Evolutionary conservation across 2,888 invertebrate genomes (phyloP), one percentile per base, ranked within the genome.

Genomic region (Xanthorhoe designata): DNA sequence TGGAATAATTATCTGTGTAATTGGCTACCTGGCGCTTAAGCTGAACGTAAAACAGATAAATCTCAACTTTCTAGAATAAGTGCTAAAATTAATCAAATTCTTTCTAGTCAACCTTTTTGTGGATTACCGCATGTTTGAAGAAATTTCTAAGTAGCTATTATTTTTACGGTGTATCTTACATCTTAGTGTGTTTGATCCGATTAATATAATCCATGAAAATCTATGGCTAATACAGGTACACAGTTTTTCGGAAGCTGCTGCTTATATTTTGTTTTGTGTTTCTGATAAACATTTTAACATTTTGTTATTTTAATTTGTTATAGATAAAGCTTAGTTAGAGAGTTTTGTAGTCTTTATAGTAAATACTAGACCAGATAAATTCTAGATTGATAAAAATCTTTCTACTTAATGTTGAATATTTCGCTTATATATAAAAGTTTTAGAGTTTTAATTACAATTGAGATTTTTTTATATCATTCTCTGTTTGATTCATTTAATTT

Each of bases 61-160:
- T 13, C 38, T 32, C 32, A 32, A 42, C 13, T 42, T 42, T 42
- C 13, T 13, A 13, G 32, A 32, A 32, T 7, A 7, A 32, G 38
- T 42, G 3, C 38, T 13, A 38, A 38, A 13, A 38, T 38, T 10
- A 10, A 10, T 38, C 38, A 1, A 7, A 38, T 38, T 7, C 10
- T 38, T 38, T 10, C 38, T 38, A 38, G 10, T 38, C 3, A 42
- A 42, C 38, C 13, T 49, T 24, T 50, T 3, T 13, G 13, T 13
- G 51, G 51, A 51, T 51, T 51, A 51, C 51, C 3, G 24, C 24
- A 24, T 5, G n/a, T 51, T 24, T 51, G 3, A 47, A 17, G 47
- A 47, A 47, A 47, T 4, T 47, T 15, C 5, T 17, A 15, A 47
- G 17, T 15, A 6, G n/a, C n/a, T 45, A n/a, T 15, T 45, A 45